Base-by-base conservation (phyloP, 53 echinoderm and acorn worm species). In the Crossaster papposus region DNA sequence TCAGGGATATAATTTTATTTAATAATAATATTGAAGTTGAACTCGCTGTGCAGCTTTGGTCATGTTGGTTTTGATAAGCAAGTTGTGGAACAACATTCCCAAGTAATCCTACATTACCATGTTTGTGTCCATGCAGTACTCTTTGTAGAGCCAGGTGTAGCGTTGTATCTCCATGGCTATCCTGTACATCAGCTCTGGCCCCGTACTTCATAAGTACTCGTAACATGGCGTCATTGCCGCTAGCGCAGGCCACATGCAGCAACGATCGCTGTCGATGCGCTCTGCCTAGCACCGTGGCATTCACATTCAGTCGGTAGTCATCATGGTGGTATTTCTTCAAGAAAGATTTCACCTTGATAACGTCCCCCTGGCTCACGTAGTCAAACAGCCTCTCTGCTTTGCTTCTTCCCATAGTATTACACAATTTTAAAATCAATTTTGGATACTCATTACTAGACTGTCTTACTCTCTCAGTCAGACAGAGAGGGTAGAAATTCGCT, bases 331-430 rank as follows among this genome's bases (percentile, higher is more conserved):
- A 92, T 86, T 92, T 95, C 80, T 88, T 94, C 55, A 96, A 36
- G 86, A 89, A 95, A 14, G 91, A 89, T 54, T 94, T 93, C 78
- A 96, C 81, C 82, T 95, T 96, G 3, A 88, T 70, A 6, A 96
- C 94, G 64, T 93, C 88, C 13, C 96, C 95, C 82, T 94, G 94
- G 62, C 79, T 79, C 7, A 96, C 94, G 74, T 94, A 95, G 44
- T 94, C 94, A 30, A 92, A 78, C 17, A 96, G 72, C 78, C 94
- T 96, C 78, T 95, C 96, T 74, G 92, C 90, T 38, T 92, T 92
- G 35, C 91, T 91, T 80, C 88, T 95, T n/a, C 95, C 93, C 91
- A 90, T 94, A 50, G 58, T n/a, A 77, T 44, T 44, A 44, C 6
- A 44, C 23, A 64, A 64, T n/a, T 8, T 22, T 4, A n/a, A 64